phyloP scores from a whole-genome alignment of 2,888 invertebrate genomes.

The Cordilura impudica region DNA sequence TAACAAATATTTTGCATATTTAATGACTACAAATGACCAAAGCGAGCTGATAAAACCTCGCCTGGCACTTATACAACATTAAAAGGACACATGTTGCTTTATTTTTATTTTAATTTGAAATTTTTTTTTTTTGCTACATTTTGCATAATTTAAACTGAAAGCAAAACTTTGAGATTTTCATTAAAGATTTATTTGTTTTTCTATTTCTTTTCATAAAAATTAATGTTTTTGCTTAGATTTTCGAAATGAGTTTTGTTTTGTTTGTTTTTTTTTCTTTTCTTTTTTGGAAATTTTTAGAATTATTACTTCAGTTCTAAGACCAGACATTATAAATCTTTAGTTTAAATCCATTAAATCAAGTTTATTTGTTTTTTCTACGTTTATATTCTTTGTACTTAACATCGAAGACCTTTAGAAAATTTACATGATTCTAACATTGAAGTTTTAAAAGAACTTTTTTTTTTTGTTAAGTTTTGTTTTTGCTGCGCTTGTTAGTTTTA shows the following conservation, averaged over 20 bases:
- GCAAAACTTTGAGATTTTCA: neutral
- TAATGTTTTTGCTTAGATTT: slow-evolving; percentile 14
- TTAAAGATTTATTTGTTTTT: slow-evolving; percentile 29
- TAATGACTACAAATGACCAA: slow-evolving; percentile 57
- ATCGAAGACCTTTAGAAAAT: slow-evolving; percentile 30
- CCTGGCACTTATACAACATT: neutral
- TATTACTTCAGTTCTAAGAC: slow-evolving; percentile 45
- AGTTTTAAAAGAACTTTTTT: slow-evolving; percentile 16
- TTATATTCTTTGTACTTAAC: neutral
- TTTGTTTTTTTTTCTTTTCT: neutral
- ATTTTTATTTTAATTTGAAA: slow-evolving; percentile 10
- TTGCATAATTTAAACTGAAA: neutral
- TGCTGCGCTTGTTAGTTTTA: neutral
- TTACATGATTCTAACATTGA: slow-evolving; percentile 46
- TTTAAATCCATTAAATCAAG: slow-evolving; percentile 59
- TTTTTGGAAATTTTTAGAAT: slow-evolving; percentile 38
- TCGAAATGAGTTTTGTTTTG: slow-evolving; percentile 31
- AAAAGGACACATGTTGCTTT: slow-evolving; percentile 56
- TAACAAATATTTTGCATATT: slow-evolving; percentile 65
- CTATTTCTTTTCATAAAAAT: neutral
- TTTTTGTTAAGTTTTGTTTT: slow-evolving; percentile 4
- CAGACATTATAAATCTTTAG: slow-evolving; percentile 61
- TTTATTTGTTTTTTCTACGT: slow-evolving; percentile 27
- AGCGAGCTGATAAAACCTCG: neutral
- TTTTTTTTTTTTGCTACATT: slow-evolving; percentile 8